A percentile compares a stretch with the other conserved stretches of the same genome.
Conservation (phyloP, 2,888 invertebrate species). For the Cheilosia vernalis region DNA sequence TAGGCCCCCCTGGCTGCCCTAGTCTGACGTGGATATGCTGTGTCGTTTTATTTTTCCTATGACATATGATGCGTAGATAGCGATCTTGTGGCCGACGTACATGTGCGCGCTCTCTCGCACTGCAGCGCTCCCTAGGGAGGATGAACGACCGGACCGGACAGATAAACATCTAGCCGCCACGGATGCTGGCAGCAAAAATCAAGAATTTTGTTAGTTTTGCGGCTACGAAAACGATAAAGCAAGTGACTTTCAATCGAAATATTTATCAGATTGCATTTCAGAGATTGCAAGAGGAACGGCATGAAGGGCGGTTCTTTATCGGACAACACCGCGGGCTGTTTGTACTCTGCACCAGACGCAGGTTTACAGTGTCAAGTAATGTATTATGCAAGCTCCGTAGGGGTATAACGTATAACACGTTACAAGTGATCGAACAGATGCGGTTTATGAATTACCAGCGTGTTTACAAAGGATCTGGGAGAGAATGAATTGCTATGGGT, state of each 20-base stretch:
- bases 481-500: conserved; percentile 61
- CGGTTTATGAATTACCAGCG: conserved; percentile 68
- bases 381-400: conserved; percentile 67
- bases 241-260: conserved; percentile 68
- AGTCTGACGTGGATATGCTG: conserved; percentile 24
- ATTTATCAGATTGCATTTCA: conserved; percentile 67
- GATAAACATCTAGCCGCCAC: conserved; percentile 43
- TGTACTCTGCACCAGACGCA: conserved; percentile 35
- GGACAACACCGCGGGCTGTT: conserved; percentile 46
- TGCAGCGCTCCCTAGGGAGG: conserved; percentile 55
- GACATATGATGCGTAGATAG: conserved; percentile 70
- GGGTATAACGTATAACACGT: conserved; percentile 73
- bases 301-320: conserved; percentile 42
- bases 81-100: conserved; percentile 41
- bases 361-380: conserved; percentile 60
- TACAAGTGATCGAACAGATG: conserved; percentile 72
- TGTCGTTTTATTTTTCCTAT: conserved; percentile 54
- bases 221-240: conserved; percentile 49
- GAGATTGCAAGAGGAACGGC: conserved; percentile 22
- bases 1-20: conserved; percentile 10
- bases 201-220: conserved; percentile 42
- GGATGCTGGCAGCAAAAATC: conserved; percentile 48
- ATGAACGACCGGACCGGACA: conserved; percentile 29
- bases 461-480: conserved; percentile 56
- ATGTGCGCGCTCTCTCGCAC: conserved; percentile 31